Evolutionary conservation across 2,888 invertebrate genomes (phyloP), one percentile per base, ranked within the genome.

Genomic region (Lasioglossum lativentre): DNA sequence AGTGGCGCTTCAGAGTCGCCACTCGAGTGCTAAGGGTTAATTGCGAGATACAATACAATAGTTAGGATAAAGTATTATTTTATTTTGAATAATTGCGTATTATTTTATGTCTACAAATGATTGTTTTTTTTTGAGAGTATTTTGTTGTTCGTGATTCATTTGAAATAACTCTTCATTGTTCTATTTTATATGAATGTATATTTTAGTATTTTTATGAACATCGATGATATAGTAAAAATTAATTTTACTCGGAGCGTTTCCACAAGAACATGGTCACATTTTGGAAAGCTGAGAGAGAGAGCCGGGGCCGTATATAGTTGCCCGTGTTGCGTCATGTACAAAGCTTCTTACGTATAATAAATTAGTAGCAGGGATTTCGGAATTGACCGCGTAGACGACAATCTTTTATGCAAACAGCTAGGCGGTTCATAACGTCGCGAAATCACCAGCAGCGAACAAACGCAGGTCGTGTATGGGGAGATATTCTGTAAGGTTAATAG

Each of bases 371-470:
- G n/a, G 59, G 38, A 38, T 83, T 83, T 76, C 75, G 86, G 89
- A 85, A 90, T 87, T 91, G 89, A 78, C 85, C 85, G 83, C 78
- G 78, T 81, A 74, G 87, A 83, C 84, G 87, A 83, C 84, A 86
- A 92, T 90, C 89, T 85, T 74, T 73, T 80, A 75, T 89, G 91
- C 83, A 90, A 92, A 87, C 90, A 91, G 78, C 82, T 77, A 66
- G 76, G 78, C 78, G 86, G 86, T 89, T 87, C 90, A 88, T 91
- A 88, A 90, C 83, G 77, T 88, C 83, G 75, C 80, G 87, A 87
- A 86, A 84, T 86, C 86, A 81, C 66, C 66, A 56, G 82, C 77
- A 86, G 73, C 86, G 88, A 91, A 89, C 89, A 91, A 86, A 90
- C 85, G 75, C 71, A 27, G 82, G 16, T 76, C 77, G 74, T 85